Evolutionary conservation across 2,888 invertebrate species (phyloP).

Genomic region (Pachymerium ferrugineum): DNA sequence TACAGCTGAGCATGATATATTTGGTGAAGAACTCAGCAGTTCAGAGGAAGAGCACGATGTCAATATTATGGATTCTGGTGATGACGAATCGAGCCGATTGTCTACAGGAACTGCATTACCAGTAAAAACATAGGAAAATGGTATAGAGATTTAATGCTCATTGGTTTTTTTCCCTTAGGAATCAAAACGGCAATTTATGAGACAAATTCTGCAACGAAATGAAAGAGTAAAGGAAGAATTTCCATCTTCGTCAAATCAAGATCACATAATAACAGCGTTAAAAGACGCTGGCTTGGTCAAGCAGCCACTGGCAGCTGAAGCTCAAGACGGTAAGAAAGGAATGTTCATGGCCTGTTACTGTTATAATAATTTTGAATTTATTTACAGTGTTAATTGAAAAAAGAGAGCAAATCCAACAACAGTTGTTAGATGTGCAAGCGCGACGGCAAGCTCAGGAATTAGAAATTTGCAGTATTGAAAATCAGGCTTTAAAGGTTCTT

Average conservation of each 20-base stretch:
- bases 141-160: not conserved
- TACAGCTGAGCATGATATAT: constrained; percentile 73
- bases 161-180: constrained; percentile 35
- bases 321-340: not conserved
- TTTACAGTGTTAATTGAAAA: constrained; percentile 48
- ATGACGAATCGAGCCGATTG: constrained; percentile 57
- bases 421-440: constrained; percentile 67
- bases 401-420: constrained; percentile 64
- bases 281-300: constrained; percentile 32
- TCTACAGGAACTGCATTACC: constrained; percentile 65
- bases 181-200: constrained; percentile 47
- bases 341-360: not conserved
- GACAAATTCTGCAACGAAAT: constrained; percentile 53
- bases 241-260: constrained; percentile 15
- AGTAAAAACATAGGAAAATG: too few species aligned
- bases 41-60: constrained; percentile 70
- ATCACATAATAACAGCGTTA: constrained; percentile 42
- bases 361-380: not conserved
- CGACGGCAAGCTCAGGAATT: constrained; percentile 71
- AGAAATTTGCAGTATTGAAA: constrained; percentile 79
- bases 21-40: constrained; percentile 87
- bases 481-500: constrained; percentile 60
- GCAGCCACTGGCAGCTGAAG: constrained; percentile 3
- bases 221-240: not conserved
- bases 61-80: constrained; percentile 71